A percentile compares a stretch with the other conserved stretches of the same genome.
These are phyloP conservation scores for Naso thynnoides DNA, from an alignment of 2,797 vertebrate genomes.

Conservation along the genomic window DNA sequence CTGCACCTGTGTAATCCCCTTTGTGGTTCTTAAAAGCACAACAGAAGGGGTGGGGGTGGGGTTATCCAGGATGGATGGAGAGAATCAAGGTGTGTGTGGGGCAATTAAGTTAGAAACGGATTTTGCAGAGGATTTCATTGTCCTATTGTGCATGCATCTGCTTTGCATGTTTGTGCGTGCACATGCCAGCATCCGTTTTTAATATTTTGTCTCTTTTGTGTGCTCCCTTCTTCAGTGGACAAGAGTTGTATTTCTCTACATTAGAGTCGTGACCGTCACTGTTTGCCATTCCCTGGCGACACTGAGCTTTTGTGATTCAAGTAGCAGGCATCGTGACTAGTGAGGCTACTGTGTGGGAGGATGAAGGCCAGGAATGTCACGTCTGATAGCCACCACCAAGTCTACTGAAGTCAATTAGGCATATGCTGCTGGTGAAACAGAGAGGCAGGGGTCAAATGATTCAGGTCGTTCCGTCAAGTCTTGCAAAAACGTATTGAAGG, in stretches of 20 bases:
- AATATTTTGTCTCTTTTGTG: constrained; percentile 58
- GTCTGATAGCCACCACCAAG: constrained; percentile 60
- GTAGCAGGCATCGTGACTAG: constrained; percentile 80
- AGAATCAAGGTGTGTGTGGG: constrained; percentile 74
- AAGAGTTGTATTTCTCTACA: constrained; percentile 57
- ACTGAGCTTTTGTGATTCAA: constrained; percentile 81
- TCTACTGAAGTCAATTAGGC: constrained; percentile 66
- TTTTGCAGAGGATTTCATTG: constrained; percentile 66
- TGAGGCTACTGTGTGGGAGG: constrained; percentile 71
- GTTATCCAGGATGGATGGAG: constrained; percentile 46
- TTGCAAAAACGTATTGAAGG: background rate
- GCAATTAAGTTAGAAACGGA: constrained; percentile 55
- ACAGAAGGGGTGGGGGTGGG: constrained; percentile 33
- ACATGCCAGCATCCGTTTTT: constrained; percentile 58
- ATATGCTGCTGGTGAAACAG: constrained; percentile 14
- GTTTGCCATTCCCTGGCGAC: constrained; percentile 68
- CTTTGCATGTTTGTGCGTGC: constrained; percentile 18
- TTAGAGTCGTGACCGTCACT: constrained; percentile 82
- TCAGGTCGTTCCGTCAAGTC: background rate
- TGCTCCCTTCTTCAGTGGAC: constrained; percentile 16
- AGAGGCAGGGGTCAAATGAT: constrained; percentile 28
- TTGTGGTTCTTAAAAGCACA: constrained; percentile 75
- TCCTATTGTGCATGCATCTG: constrained; percentile 66
- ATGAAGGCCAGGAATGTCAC: constrained; percentile 65
- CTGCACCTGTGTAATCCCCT: constrained; percentile 81